Conservation (phyloP, 2,113 vertebrate species). For the Phodopus roborovskii region DNA sequence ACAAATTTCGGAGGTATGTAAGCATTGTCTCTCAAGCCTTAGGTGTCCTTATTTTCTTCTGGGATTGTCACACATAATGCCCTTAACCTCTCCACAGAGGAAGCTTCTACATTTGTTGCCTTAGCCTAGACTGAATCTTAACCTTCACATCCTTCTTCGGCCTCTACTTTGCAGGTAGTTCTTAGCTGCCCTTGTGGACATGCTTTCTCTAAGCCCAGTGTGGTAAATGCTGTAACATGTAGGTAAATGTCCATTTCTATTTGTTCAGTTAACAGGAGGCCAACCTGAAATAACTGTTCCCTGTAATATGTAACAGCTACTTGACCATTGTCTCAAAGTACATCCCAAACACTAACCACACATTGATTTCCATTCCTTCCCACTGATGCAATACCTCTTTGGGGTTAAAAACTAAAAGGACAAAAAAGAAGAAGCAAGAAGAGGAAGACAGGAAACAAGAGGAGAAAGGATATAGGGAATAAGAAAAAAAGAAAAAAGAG, state of each 20-base stretch:
- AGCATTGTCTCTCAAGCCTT: neutral
- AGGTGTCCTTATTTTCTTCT: neutral
- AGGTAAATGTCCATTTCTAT: neutral
- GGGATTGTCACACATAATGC: neutral
- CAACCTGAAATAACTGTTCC: neutral
- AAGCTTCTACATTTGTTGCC: neutral
- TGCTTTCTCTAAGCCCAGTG: conserved; percentile 40
- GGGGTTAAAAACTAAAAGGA: neutral
- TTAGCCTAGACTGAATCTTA: neutral
- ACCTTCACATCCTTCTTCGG: neutral
- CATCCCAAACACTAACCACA: neutral
- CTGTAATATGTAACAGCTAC: neutral
- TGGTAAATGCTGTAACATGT: neutral
- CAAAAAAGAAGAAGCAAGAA: neutral
- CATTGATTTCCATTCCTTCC: neutral
- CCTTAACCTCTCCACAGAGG: neutral
- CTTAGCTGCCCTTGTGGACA: neutral
- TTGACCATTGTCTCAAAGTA: neutral
- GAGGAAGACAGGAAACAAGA: neutral
- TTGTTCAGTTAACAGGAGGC: neutral
- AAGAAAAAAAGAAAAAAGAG: neutral
- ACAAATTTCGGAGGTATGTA: neutral
- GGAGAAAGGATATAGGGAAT: neutral
- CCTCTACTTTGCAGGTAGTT: neutral
- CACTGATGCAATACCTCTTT: neutral